Evolutionary conservation across 1,140 invertebrate genomes (phyloP).

Genomic region (Pygmarrhopalites habei): DNA sequence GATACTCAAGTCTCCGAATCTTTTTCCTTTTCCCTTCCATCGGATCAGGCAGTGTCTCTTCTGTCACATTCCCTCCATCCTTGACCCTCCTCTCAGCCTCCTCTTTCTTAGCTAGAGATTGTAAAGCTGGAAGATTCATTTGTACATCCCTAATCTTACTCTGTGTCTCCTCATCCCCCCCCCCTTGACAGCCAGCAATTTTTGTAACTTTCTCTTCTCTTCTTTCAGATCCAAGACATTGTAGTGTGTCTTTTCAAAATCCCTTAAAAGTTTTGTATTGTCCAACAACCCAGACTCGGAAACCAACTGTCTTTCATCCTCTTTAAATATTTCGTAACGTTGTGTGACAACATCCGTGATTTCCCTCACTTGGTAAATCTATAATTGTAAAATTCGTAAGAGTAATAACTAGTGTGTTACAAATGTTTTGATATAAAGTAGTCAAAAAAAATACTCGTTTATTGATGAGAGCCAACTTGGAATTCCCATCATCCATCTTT

Average conservation of each 20-base stretch:
- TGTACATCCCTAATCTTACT: neutral
- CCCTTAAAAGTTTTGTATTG: slow-evolving; percentile 15
- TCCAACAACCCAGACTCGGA: slow-evolving; percentile 23
- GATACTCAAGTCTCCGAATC: too few relatives aligned
- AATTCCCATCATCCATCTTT: slow-evolving; percentile 13
- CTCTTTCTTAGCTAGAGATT: too few relatives aligned
- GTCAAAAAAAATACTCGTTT: too few relatives aligned
- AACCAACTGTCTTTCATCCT: slow-evolving; percentile 4
- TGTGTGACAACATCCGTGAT: slow-evolving; percentile 6
- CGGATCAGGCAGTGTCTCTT: too few relatives aligned
- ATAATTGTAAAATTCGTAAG: too few relatives aligned
- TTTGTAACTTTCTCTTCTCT: slow-evolving; percentile 10
- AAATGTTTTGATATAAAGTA: too few relatives aligned
- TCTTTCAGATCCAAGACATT: slow-evolving; percentile 7
- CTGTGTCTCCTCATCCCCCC: neutral
- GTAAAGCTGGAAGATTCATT: neutral
- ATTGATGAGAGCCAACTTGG: slow-evolving; percentile 1
- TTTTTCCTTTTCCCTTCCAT: too few relatives aligned
- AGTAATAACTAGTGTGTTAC: too few relatives aligned
- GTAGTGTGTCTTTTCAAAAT: slow-evolving; percentile 23
- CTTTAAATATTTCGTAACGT: neutral
- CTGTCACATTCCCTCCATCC: too few relatives aligned
- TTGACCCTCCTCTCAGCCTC: too few relatives aligned
- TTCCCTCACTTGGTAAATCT: neutral
- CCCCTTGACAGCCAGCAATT: neutral